Base-by-base conservation (phyloP, 2,888 invertebrate species). In the Eristalis pertinax region DNA sequence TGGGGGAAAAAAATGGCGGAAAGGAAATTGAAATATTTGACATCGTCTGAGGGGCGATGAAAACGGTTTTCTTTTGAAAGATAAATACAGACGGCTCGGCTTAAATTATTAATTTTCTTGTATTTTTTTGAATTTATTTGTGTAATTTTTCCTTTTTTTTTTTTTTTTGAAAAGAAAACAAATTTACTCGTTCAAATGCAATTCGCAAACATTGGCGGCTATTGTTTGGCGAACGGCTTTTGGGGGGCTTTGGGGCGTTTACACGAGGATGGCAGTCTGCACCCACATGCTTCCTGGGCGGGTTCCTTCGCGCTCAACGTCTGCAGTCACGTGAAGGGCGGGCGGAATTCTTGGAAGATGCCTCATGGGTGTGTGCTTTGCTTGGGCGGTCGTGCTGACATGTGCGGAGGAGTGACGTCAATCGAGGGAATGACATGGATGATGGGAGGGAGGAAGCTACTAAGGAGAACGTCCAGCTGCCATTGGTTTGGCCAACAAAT, bases 101-200 rank as follows among this genome's bases (percentile, higher is more conserved):
- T 87, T 87, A 87, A 87, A 87, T 87, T 87, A 87, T 87, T 87
- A 87, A 87, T 86, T 75, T 77, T 78, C 75, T 60, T n/a, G 24
- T 15, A 26, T 60, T 60, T 60, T 77, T 78, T 78, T 19, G 50
- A 50, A 50, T 50, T 50, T 43, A 43, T 43, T 43, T 43, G 15
- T 43, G 43, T n/a, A 13, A n/a, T 13, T 82, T 70, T 75, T 32
- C 60, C n/a, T 65, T 29, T 13, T 58, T 24, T 0, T 29, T 64
- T 58, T 60, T 13, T 41, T 67, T 13, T 32, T 29, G 41, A 78
- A 76, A 64, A 70, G 50, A 82, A 86, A 86, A 83, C 83, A 83
- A 86, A 83, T 86, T 83, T 86, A 67, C 86, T 75, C 65, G 65
- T 63, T 83, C 72, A 78, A 86, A 86, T 86, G 83, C 86, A 83